phyloP scores from a whole-genome alignment of 2,797 vertebrate species.

The Nyctalus aviator region DNA sequence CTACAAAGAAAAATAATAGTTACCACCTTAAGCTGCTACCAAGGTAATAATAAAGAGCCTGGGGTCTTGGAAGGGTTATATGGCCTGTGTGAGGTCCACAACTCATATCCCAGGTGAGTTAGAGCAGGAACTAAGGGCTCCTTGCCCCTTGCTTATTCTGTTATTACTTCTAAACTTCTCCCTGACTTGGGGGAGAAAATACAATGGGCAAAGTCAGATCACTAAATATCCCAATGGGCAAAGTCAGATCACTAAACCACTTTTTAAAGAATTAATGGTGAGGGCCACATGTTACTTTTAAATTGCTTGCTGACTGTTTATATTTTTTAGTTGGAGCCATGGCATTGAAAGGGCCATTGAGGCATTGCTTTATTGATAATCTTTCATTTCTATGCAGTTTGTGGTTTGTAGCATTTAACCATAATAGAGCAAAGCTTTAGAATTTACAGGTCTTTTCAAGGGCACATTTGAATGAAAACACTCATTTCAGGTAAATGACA shows the following conservation, averaged over 20 bases:
- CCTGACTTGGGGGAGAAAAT: neutral
- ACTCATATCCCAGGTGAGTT: neutral
- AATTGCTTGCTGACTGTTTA: neutral
- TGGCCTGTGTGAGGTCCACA: neutral
- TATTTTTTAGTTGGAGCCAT: neutral
- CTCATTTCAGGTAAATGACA: conserved; percentile 24
- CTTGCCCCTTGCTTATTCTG: neutral
- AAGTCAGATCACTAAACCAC: neutral
- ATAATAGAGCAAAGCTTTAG: conserved; percentile 8
- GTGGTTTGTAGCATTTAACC: neutral
- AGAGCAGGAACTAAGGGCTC: neutral
- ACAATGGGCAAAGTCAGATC: neutral
- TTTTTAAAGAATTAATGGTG: conserved; percentile 4
- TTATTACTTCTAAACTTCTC: neutral
- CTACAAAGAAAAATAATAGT: neutral
- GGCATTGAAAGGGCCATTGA: neutral
- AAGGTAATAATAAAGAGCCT: neutral
- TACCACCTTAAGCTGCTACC: neutral
- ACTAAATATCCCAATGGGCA: neutral
- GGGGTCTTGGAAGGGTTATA: neutral
- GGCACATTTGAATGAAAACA: conserved; percentile 52
- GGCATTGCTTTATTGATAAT: conserved; percentile 44
- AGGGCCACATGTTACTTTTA: neutral
- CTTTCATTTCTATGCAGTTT: neutral
- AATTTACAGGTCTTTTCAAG: conserved; percentile 16